phyloP scores from a whole-genome alignment of 2,113 vertebrate genomes.

The Vireo altiloquus region DNA sequence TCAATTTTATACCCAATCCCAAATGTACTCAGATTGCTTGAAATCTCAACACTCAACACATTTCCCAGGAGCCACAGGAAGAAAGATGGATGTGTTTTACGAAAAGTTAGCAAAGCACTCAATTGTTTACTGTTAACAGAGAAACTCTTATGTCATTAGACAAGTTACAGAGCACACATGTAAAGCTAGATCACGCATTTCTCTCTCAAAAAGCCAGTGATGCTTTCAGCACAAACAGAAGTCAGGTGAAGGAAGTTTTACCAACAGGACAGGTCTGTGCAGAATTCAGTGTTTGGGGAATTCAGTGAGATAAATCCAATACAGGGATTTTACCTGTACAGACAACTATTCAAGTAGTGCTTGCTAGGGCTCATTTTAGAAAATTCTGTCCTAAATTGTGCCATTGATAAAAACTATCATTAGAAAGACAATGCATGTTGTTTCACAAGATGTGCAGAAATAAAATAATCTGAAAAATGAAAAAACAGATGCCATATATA shows the following conservation, averaged over 20 bases:
- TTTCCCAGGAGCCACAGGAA: background rate
- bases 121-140: background rate
- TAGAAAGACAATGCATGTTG: background rate
- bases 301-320: background rate
- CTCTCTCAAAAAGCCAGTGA: background rate
- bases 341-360: background rate
- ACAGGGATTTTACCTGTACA: background rate
- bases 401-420: background rate
- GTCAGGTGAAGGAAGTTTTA: background rate
- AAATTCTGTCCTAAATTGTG: background rate
- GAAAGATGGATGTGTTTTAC: background rate
- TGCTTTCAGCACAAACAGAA: background rate
- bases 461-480: background rate
- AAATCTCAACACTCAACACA: background rate
- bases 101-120: background rate
- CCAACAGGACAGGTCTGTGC: background rate
- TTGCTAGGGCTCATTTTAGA: background rate
- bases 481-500: background rate
- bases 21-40: background rate
- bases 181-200: background rate
- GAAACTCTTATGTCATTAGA: background rate
- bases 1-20: background rate
- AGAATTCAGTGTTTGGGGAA: background rate
- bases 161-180: background rate
- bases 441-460: background rate